Base-by-base conservation (phyloP, 1,140 invertebrate species). In the Acromyrmex charruanus region DNA sequence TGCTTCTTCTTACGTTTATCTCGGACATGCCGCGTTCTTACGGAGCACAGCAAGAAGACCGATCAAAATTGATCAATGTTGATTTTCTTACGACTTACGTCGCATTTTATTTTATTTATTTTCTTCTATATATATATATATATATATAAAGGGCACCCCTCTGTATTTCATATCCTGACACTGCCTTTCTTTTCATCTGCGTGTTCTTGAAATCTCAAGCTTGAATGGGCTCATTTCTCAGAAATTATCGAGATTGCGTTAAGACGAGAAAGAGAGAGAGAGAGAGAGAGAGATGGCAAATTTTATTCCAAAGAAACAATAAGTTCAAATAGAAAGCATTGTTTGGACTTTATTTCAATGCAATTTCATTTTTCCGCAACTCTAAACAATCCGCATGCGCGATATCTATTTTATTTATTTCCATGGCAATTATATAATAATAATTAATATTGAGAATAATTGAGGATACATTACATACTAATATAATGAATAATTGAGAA, bases 1-100 rank as follows among this genome's bases (percentile, higher is more conserved):
- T 75, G 80, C 68, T n/a, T 71, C 68, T n/a, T 71, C 66, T 5
- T 28, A 59, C 66, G 25, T 58, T 31, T 74, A 65, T 85, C 51
- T 58, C 59, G 31, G 53, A 87, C 82, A 44, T 35, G 55, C 68
- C 61, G 51, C 69, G 51, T 77, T 72, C 28, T 65, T 81, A 69
- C 49, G 18, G n/a, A 35, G 77, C 63, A 28, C 10, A 71, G 35
- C 10, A 35, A 74, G 31, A 21, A 49, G 21, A 39, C 39, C 68
- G 80, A 82, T 74, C 39, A 28, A 35, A 25, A 61, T 61, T 35
- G 61, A 71, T 86, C 66, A 25, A 14, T 39, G 61, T n/a, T 44
- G 51, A 84, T 61, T 61, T 71, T 77, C 49, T 39, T 18, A 28
- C 21, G 31, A 77, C 53, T 61, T 69, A 55, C 18, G 16, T 69